These are phyloP conservation scores for Lochmaea crataegi DNA, from an alignment of 2,888 invertebrate species.

Conservation along the genomic window DNA sequence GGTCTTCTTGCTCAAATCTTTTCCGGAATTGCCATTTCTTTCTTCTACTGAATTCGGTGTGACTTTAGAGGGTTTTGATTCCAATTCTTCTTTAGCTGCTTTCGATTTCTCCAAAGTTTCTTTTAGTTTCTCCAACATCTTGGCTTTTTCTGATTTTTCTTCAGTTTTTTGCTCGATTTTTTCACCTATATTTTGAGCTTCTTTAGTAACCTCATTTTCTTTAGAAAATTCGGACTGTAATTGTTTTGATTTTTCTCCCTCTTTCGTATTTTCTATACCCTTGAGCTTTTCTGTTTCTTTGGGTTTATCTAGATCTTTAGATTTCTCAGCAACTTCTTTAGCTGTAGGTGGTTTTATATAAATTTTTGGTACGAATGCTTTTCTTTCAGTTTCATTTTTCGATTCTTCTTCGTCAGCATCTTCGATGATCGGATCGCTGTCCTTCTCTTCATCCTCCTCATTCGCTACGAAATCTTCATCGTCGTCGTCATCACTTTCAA, in stretches of 20 bases:
- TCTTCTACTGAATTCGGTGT: constrained; percentile 55
- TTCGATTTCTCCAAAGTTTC: constrained; percentile 30
- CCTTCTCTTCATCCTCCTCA: constrained; percentile 58
- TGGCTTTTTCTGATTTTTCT: constrained; percentile 23
- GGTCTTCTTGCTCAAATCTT: neutral
- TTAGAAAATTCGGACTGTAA: neutral
- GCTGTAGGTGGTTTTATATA: constrained; percentile 49
- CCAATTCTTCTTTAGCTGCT: constrained; percentile 20
- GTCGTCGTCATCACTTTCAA: constrained; percentile 66
- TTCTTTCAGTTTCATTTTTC: constrained; percentile 43
- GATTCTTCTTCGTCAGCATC: constrained; percentile 45
- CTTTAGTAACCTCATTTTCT: constrained; percentile 42
- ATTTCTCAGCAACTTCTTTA: constrained; percentile 38
- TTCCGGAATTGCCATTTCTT: constrained; percentile 48
- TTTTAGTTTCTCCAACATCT: constrained; percentile 30
- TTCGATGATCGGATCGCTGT: constrained; percentile 47
- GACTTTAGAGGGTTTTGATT: constrained; percentile 59
- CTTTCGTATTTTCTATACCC: neutral
- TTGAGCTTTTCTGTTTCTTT: constrained; percentile 14
- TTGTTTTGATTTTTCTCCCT: neutral
- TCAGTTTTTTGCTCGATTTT: constrained; percentile 10
- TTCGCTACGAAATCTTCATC: constrained; percentile 68
- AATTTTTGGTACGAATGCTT: constrained; percentile 51
- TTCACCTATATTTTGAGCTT: constrained; percentile 26
- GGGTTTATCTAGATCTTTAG: constrained; percentile 40